phyloP scores from a whole-genome alignment of 92 coral and sea anemone species.

The Palythoa heliodiscus region DNA sequence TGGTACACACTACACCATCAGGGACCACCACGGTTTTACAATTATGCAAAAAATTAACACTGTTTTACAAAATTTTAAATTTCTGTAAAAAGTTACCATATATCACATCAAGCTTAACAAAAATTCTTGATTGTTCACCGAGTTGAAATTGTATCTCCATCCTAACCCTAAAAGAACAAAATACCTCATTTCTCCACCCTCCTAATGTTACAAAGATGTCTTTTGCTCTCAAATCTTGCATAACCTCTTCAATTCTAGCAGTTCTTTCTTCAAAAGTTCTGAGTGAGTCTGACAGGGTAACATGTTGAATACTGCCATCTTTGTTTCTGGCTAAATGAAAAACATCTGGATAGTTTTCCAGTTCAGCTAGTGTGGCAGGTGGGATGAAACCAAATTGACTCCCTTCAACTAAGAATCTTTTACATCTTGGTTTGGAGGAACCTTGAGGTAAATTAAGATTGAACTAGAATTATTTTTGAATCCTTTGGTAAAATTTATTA shows the following conservation, averaged over 20 bases:
- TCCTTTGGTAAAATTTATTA: background rate
- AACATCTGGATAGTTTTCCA: conserved; percentile 61
- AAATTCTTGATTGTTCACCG: too few relatives aligned
- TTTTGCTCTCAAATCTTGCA: conserved; percentile 75
- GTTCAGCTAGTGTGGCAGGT: conserved; percentile 63
- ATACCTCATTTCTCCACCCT: conserved; percentile 98
- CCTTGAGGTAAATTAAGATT: conserved; percentile 47
- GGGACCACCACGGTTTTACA: too few relatives aligned
- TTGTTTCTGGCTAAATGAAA: conserved; percentile 48
- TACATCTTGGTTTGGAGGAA: conserved; percentile 72
- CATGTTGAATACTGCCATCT: conserved; percentile 58
- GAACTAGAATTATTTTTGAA: background rate
- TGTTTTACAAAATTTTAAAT: too few relatives aligned
- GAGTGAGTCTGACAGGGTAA: conserved; percentile 64
- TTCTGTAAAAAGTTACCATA: too few relatives aligned
- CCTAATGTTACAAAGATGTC: conserved; percentile 64
- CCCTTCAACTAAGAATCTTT: conserved; percentile 81
- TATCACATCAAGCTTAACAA: too few relatives aligned
- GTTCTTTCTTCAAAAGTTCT: conserved; percentile 80
- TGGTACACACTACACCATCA: too few relatives aligned
- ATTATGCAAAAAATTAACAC: too few relatives aligned
- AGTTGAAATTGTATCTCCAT: too few relatives aligned
- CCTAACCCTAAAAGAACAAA: background rate
- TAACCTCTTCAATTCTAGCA: conserved; percentile 67
- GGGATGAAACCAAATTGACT: conserved; percentile 79